These are phyloP conservation scores for Falco cherrug DNA, from an alignment of 2,797 vertebrate genomes.

Conservation along the genomic window DNA sequence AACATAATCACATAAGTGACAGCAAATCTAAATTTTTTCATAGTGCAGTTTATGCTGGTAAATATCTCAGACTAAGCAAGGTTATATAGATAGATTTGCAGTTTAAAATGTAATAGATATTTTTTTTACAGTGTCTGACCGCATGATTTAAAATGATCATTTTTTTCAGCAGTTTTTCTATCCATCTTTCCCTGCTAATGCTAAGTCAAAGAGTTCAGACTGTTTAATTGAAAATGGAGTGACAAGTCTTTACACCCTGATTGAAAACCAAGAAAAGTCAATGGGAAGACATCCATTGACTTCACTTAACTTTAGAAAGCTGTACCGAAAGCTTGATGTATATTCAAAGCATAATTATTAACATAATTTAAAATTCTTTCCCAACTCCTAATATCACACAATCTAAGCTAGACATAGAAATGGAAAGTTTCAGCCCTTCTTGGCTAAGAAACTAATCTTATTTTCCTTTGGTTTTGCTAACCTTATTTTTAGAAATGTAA, in stretches of 20 bases:
- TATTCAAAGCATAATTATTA: background rate
- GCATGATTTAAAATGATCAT: background rate
- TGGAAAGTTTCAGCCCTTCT: background rate
- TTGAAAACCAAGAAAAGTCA: background rate
- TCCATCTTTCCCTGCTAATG: background rate
- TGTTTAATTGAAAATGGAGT: slow-evolving; percentile 12
- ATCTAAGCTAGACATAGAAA: background rate
- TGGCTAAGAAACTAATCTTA: background rate
- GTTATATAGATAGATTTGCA: background rate
- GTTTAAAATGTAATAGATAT: slow-evolving; percentile 13
- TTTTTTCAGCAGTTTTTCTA: background rate
- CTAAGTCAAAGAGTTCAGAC: slow-evolving; percentile 4
- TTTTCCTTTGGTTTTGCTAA: background rate
- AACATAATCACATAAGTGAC: background rate
- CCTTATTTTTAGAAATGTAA: background rate
- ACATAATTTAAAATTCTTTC: background rate
- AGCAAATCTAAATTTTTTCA: background rate
- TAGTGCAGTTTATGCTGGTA: background rate
- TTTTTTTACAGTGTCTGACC: background rate
- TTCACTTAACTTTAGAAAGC: background rate
- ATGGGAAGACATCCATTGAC: background rate
- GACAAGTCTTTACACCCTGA: background rate
- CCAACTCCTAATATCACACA: background rate
- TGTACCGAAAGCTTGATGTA: background rate
- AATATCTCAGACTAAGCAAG: background rate